Evolutionary conservation across 2,797 vertebrate species (phyloP), one percentile per base, ranked within the genome.

Genomic region (Carduelis carduelis): DNA sequence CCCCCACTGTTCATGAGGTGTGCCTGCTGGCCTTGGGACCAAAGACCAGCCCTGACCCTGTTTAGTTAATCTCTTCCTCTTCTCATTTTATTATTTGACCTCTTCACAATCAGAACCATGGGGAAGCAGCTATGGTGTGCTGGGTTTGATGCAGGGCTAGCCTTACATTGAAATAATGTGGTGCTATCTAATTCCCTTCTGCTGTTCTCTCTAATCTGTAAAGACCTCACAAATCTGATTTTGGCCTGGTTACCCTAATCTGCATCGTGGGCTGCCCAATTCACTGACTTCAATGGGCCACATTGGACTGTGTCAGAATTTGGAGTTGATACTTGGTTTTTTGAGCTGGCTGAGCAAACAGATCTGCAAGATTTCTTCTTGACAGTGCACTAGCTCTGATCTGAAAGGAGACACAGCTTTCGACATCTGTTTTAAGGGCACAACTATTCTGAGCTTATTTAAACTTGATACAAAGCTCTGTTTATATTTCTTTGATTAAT

Each of bases 401-500:
- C 94, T 94, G 95, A 95, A 91, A 66, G 46, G 28, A 90, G 44
- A 85, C 91, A 84, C 96, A 93, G 91, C 86, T 72, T 81, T 57
- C 91, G 72, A 95, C 93, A 95, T 95, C 90, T 97, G 94, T 93
- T 96, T 96, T 82, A 81, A 77, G 53, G n/a, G n/a, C 52, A 71
- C 64, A 89, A 64, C 41, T 93, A 47, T 74, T 94, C 75, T 34
- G 79, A 70, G 74, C 65, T 90, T 94, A 95, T 91, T 94, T 96
- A 94, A 96, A 96, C 89, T 95, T 34, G 39, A 32, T 82, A 75
- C 61, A 57, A 79, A 68, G 17, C 68, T 85, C 71, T 96, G 94
- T 96, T 96, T 96, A 88, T 95, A 91, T 96, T 92, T 88, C 95
- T 89, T 65, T 92, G 74, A 95, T 96, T 95, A 97, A 97, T 87